These are phyloP conservation scores for Lemur catta DNA, from an alignment of 2,797 vertebrate species.

Conservation along the genomic window DNA sequence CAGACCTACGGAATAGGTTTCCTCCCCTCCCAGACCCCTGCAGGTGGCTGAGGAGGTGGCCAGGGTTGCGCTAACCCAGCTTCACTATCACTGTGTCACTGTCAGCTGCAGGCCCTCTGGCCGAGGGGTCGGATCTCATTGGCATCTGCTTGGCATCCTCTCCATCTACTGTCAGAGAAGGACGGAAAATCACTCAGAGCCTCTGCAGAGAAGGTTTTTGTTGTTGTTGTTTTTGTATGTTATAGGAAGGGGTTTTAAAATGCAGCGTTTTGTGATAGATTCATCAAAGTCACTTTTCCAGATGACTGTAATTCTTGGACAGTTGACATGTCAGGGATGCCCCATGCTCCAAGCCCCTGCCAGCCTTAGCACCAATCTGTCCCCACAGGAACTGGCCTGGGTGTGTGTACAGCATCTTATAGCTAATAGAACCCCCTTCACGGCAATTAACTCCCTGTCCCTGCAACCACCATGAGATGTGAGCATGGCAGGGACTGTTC, in stretches of 20 bases:
- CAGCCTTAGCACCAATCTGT: not conserved
- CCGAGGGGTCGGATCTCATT: accelerated
- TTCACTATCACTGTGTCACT: not conserved
- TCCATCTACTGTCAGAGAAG: not conserved
- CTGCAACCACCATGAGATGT: too few relatives aligned
- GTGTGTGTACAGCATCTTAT: accelerated
- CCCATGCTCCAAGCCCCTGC: not conserved
- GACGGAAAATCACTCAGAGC: not conserved
- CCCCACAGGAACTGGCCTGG: not conserved
- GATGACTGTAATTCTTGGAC: not conserved
- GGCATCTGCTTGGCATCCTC: not conserved
- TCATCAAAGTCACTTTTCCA: slow-evolving; percentile 39
- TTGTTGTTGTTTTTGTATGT: not conserved
- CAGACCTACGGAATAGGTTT: not conserved
- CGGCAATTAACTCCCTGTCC: not conserved
- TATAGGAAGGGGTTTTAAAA: not conserved
- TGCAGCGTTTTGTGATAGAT: slow-evolving; percentile 18
- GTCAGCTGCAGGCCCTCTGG: not conserved
- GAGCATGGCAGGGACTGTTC: not conserved
- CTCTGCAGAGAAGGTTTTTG: not conserved
- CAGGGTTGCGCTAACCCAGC: accelerated
- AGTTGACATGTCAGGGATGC: not conserved
- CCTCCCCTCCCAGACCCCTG: not conserved
- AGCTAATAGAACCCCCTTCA: not conserved
- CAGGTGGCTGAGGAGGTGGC: not conserved